These are phyloP conservation scores for Euclidia mi DNA, from an alignment of 2,888 invertebrate species.

Conservation along the genomic window DNA sequence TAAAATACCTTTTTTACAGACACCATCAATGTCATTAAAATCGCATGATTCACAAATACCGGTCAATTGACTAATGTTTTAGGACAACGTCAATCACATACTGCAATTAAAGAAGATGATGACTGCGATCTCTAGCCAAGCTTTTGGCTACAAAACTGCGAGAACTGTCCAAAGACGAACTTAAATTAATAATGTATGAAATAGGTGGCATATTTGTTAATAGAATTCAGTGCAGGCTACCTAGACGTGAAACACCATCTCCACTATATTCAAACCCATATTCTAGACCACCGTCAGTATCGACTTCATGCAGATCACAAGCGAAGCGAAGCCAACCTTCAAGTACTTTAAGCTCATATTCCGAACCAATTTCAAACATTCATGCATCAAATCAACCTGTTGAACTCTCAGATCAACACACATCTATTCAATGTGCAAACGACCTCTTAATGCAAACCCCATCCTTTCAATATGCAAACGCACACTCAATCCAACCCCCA, in stretches of 20 bases:
- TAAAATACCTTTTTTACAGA: slow-evolving; percentile 38
- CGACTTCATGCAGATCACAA: slow-evolving; percentile 31
- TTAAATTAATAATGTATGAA: slow-evolving; percentile 40
- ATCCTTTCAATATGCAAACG: slow-evolving; percentile 26
- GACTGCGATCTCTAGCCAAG: slow-evolving; percentile 22
- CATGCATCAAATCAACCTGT: slow-evolving; percentile 40
- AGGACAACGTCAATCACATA: slow-evolving; percentile 18
- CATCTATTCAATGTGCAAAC: slow-evolving; percentile 32
- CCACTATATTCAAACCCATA: slow-evolving; percentile 21
- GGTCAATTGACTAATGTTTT: slow-evolving; percentile 28
- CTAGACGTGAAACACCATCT: slow-evolving; percentile 23
- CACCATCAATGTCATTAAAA: slow-evolving; percentile 41
- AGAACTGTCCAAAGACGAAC: slow-evolving; percentile 35
- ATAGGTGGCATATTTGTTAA: slow-evolving; percentile 45
- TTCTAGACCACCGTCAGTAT: slow-evolving; percentile 16
- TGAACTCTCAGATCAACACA: slow-evolving; percentile 34
- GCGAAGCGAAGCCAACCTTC: slow-evolving; percentile 34
- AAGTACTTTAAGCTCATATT: slow-evolving; percentile 39
- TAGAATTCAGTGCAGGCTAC: slow-evolving; percentile 14
- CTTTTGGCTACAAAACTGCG: slow-evolving; percentile 44
- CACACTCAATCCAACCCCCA: slow-evolving; percentile 26
- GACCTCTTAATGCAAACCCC: slow-evolving; percentile 30
- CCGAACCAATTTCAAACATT: slow-evolving; percentile 36
- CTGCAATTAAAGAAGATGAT: slow-evolving; percentile 24
- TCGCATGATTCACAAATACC: slow-evolving; percentile 39